Evolutionary conservation across 2,113 vertebrate species (phyloP).

Genomic region (Osmerus mordax): DNA sequence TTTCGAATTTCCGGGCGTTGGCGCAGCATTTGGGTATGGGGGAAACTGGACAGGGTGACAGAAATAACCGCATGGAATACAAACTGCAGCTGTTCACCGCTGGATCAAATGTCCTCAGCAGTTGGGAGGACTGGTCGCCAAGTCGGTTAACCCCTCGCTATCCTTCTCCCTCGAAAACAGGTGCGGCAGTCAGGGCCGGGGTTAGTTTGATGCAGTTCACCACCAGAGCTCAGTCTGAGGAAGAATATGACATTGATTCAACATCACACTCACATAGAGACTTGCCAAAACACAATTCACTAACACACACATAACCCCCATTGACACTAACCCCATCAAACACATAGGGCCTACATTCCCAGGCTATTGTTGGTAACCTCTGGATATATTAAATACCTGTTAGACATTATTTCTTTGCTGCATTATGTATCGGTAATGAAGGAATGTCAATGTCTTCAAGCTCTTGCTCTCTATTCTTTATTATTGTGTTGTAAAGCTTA

Average conservation of each 20-base stretch:
- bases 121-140: neutral
- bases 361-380: too few species aligned
- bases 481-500: too few species aligned
- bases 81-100: slow-evolving; percentile 53
- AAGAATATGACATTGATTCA: neutral
- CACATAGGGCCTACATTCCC: too few species aligned
- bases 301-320: too few species aligned
- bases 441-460: too few species aligned
- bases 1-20: neutral
- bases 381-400: too few species aligned
- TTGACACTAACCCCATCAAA: too few species aligned
- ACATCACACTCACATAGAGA: neutral
- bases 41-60: neutral
- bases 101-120: slow-evolving; percentile 49
- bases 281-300: too few species aligned
- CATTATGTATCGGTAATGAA: too few species aligned
- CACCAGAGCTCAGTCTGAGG: neutral
- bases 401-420: too few species aligned
- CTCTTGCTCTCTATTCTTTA: too few species aligned
- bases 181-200: slow-evolving; percentile 25
- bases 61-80: slow-evolving; percentile 7
- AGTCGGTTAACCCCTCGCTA: slow-evolving; percentile 5
- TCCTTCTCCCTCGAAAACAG: slow-evolving; percentile 30
- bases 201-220: slow-evolving; percentile 17
- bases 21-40: neutral